Evolutionary conservation across 1,140 invertebrate genomes (phyloP).

Genomic region (Pteromalus puparum): DNA sequence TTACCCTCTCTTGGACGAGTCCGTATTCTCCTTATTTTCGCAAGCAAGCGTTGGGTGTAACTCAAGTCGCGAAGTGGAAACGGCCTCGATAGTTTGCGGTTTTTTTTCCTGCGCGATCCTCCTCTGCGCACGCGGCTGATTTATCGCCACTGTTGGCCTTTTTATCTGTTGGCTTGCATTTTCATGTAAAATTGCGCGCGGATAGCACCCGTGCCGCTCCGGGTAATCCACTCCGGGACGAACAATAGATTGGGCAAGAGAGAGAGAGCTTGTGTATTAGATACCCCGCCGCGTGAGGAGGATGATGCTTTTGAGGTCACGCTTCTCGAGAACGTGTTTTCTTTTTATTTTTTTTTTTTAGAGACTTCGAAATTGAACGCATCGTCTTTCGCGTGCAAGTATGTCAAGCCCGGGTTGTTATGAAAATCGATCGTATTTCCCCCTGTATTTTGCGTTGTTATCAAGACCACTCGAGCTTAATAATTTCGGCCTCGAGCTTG

Average conservation of each 20-base stretch:
- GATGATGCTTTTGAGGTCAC: not conserved
- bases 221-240: not conserved
- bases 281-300: not conserved
- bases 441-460: too few species aligned
- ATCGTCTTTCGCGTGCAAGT: not conserved
- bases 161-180: not conserved
- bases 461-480: not conserved
- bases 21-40: not conserved
- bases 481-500: not conserved
- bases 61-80: not conserved
- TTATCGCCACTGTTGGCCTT: not conserved
- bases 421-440: not conserved
- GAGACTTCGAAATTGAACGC: not conserved
- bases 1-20: not conserved
- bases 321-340: not conserved
- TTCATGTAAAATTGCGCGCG: not conserved
- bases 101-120: not conserved
- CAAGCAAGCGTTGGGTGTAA: not conserved
- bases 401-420: not conserved
- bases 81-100: not conserved
- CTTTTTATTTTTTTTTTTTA: not conserved
- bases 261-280: not conserved
- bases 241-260: not conserved
- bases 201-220: too few species aligned
- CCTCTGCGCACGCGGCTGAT: not conserved